Evolutionary conservation across 2,113 vertebrate genomes (phyloP), one percentile per base, ranked within the genome.

Genomic region (Misgurnus mizolepis): DNA sequence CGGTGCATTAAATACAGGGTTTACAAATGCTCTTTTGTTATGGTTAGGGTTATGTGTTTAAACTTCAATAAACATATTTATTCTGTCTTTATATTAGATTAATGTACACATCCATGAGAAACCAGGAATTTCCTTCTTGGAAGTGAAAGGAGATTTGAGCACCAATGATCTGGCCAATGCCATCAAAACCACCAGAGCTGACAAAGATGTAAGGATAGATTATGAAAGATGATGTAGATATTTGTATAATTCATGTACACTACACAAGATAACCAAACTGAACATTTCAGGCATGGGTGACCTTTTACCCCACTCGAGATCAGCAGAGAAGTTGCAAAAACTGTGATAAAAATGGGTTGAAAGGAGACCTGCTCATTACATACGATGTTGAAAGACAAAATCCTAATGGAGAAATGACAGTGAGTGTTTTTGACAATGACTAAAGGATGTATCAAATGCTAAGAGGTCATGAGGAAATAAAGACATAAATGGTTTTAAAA

Each of bases 301-400:
- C 91, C 87, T 98, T 98, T 89, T 94, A 90, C 77, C 97, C 97
- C 9, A 95, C 94, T 0, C 86, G 87, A n/a, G 86, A 92, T 17
- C 95, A 97, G 85, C 96, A 98, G 82, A 93, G 91, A 71, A 83
- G 85, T 1, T 98, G 97, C 86, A 81, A 89, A 47, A 88, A 67
- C 1, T 97, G 96, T 83, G 88, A 89, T 0, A 85, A 92, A 3
- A 83, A 94, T 4, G 87, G 93, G 62, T 69, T 98, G 87, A 91
- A 96, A 43, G 96, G 96, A 75, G 95, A 97, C 80, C 93, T 99
- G 84, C 90, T 83, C 70, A 88, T 98, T 77, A 92, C 67, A 67
- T 99, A 98, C 0, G 96, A 99, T 41, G 96, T 99, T 73, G 93
- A 93, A 53, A 93, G 96, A 86, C 86, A 90, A 67, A 75, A 82